Percentiles rank a stretch among this genome's conserved stretches.
phyloP scores from a whole-genome alignment of 2,797 vertebrate genomes.

The Sebastolobus altivelis region DNA sequence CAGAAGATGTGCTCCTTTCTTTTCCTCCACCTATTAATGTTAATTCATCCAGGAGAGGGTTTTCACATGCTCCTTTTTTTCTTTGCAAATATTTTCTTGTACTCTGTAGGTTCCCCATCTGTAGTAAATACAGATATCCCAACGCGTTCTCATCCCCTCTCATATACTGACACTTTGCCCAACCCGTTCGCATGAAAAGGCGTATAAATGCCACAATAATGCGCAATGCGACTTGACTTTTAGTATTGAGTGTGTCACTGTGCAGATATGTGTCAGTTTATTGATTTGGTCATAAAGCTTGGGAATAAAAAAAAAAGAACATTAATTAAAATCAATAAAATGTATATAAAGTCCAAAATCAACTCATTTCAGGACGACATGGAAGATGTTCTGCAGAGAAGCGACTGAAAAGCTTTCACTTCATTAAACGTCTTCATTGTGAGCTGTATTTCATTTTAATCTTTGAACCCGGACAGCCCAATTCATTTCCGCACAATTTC shows the following conservation, averaged over 20 bases:
- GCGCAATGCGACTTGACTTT: no score
- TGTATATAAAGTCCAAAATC: not conserved
- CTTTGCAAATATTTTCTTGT: constrained; percentile 23
- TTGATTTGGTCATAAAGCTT: not conserved
- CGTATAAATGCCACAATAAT: no score
- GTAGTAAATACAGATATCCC: not conserved
- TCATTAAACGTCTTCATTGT: constrained; percentile 50
- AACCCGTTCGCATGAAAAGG: no score
- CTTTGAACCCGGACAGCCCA: constrained; percentile 56
- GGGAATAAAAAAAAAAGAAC: not conserved
- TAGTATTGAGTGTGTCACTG: no score
- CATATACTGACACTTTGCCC: no score
- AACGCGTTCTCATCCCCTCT: no score
- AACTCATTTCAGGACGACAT: constrained; percentile 17
- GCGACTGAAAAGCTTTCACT: constrained; percentile 14
- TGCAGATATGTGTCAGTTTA: not conserved
- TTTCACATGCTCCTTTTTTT: not conserved
- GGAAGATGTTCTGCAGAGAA: not conserved
- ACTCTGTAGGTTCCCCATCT: not conserved
- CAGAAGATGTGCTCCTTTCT: constrained; percentile 6
- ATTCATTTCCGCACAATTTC: constrained; percentile 73
- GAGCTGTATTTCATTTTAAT: constrained; percentile 73
- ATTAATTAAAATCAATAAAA: constrained; percentile 1
- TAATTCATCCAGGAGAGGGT: constrained; percentile 6
- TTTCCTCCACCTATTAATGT: constrained; percentile 9